Evolutionary conservation across 2,797 vertebrate genomes (phyloP).

Genomic region (Onychomys leucogaster): DNA sequence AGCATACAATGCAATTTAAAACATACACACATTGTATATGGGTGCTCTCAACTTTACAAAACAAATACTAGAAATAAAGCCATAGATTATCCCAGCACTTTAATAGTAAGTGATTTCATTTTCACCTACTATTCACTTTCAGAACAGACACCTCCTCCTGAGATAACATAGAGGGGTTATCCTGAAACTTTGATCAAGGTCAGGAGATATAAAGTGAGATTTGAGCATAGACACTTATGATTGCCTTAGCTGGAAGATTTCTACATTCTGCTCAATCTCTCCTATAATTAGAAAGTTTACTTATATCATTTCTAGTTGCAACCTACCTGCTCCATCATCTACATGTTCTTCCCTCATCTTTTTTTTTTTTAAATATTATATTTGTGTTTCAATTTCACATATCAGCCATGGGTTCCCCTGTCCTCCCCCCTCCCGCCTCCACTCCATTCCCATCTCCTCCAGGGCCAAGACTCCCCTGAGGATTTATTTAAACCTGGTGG

Average conservation of each 20-base stretch:
- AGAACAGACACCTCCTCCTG: neutral
- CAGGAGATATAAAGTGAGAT: neutral
- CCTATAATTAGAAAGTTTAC: neutral
- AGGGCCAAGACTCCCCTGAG: too few relatives aligned
- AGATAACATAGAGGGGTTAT: neutral
- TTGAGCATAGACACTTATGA: neutral
- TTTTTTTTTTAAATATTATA: too few relatives aligned
- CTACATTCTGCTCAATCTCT: neutral
- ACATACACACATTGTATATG: neutral
- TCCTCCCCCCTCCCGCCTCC: too few relatives aligned
- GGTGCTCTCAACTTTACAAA: neutral
- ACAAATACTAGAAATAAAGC: neutral
- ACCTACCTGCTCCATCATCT: neutral
- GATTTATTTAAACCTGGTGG: too few relatives aligned
- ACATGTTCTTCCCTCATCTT: neutral
- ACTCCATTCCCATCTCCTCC: too few relatives aligned
- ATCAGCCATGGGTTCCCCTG: too few relatives aligned
- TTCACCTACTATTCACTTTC: neutral
- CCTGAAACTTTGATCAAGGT: neutral
- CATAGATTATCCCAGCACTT: neutral
- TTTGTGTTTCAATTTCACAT: too few relatives aligned
- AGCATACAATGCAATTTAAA: neutral
- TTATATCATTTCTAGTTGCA: neutral
- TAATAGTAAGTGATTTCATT: neutral
- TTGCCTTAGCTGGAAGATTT: neutral